These are phyloP conservation scores for Pantelozetes paolii DNA, from an alignment of 2,888 invertebrate genomes.

Conservation along the genomic window DNA sequence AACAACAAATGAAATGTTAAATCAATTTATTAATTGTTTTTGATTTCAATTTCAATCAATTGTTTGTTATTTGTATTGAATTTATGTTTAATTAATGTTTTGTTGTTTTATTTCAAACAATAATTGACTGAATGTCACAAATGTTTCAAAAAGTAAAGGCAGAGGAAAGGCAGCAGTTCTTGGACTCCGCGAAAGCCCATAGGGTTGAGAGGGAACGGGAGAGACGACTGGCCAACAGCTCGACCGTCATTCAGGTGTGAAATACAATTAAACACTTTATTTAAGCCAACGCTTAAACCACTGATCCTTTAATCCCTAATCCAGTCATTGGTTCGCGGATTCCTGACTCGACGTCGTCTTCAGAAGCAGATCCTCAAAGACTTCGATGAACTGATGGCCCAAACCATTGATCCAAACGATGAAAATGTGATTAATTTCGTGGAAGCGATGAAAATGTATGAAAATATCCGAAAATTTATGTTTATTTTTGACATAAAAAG, in stretches of 20 bases:
- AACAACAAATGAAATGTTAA: too few species aligned
- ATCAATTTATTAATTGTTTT: too few species aligned
- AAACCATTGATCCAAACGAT: slow-evolving; percentile 54
- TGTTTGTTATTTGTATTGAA: neutral
- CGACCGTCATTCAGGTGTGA: slow-evolving; percentile 67
- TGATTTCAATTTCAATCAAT: too few species aligned
- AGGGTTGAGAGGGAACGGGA: slow-evolving; percentile 82
- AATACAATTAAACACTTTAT: neutral
- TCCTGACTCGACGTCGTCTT: slow-evolving; percentile 49
- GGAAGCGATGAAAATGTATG: slow-evolving; percentile 68
- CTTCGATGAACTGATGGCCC: slow-evolving; percentile 60
- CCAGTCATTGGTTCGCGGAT: slow-evolving; percentile 51
- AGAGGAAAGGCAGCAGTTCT: slow-evolving; percentile 64
- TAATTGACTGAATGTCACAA: neutral
- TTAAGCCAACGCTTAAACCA: neutral
- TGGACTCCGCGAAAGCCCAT: slow-evolving; percentile 85
- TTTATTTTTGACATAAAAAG: slow-evolving; percentile 62
- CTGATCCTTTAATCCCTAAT: too few species aligned
- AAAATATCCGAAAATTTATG: slow-evolving; percentile 64
- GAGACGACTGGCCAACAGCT: slow-evolving; percentile 71
- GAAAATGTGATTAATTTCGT: slow-evolving; percentile 55
- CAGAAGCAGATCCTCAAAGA: slow-evolving; percentile 56
- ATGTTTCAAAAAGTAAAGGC: slow-evolving; percentile 11
- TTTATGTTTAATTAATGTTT: neutral
- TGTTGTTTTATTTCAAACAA: neutral